Conservation (phyloP, 2,113 vertebrate species). For the Apteryx owenii region DNA sequence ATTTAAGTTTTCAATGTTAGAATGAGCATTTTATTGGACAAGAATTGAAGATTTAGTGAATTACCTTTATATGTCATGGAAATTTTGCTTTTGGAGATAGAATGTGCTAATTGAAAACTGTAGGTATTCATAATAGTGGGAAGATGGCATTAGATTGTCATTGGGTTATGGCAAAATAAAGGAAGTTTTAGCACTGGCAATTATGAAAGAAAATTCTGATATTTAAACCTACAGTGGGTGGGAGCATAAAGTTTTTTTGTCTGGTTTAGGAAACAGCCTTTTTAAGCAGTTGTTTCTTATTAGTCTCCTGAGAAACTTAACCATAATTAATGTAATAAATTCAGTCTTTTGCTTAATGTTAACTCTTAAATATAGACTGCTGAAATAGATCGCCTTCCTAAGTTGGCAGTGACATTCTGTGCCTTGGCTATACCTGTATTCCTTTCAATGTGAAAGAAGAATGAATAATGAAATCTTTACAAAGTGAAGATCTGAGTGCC, state of each 20-base stretch:
- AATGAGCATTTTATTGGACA: background rate
- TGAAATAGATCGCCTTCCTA: background rate
- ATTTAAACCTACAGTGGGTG: background rate
- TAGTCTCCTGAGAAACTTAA: background rate
- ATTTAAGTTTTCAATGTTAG: background rate
- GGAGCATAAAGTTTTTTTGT: background rate
- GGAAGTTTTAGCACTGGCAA: background rate
- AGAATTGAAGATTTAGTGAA: background rate
- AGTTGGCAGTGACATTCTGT: background rate
- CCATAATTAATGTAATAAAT: background rate
- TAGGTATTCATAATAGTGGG: background rate
- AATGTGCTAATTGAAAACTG: background rate
- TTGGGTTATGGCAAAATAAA: background rate
- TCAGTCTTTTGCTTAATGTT: background rate
- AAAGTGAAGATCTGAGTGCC: background rate
- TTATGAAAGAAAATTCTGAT: background rate
- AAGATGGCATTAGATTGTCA: background rate
- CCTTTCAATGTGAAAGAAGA: background rate
- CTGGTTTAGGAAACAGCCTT: background rate
- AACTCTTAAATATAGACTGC: background rate
- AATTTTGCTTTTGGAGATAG: background rate
- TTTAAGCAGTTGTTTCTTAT: background rate
- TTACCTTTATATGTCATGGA: background rate
- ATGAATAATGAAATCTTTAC: background rate
- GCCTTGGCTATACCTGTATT: background rate